phyloP scores from a whole-genome alignment of 1,140 invertebrate species.

The Bombus soroeensis region DNA sequence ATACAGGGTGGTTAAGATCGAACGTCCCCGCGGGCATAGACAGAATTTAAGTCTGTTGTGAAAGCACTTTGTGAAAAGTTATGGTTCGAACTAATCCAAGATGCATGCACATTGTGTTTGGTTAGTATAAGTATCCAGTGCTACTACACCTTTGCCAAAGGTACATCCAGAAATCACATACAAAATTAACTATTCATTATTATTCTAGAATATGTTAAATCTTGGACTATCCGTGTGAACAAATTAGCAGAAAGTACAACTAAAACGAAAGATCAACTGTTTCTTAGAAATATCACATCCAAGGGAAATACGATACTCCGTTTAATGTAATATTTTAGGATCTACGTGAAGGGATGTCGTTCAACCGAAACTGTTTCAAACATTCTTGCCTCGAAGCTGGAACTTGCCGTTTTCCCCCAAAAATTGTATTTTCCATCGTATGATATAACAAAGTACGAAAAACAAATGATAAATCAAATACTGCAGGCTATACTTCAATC shows the following conservation, averaged over 20 bases:
- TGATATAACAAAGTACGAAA: neutral
- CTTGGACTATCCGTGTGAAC: too few relatives aligned
- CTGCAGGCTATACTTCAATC: neutral
- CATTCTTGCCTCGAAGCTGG: neutral
- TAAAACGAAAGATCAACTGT: too few relatives aligned
- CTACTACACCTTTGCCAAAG: neutral
- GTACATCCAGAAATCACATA: too few relatives aligned
- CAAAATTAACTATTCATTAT: too few relatives aligned
- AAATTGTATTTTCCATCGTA: neutral
- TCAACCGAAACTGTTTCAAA: neutral
- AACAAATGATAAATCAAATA: neutral
- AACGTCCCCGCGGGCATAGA: constrained; percentile 18
- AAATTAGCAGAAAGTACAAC: too few relatives aligned
- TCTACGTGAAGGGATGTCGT: too few relatives aligned
- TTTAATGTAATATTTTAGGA: too few relatives aligned
- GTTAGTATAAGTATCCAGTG: neutral
- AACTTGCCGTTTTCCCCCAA: neutral
- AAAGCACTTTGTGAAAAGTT: neutral
- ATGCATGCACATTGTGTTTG: neutral
- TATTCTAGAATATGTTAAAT: too few relatives aligned
- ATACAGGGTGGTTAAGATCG: constrained; percentile 60
- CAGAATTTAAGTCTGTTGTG: neutral
- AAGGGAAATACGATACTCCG: too few relatives aligned
- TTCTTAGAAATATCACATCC: too few relatives aligned
- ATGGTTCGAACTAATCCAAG: neutral